Evolutionary conservation across 2,797 vertebrate species (phyloP), one percentile per base, ranked within the genome.

Genomic region (Enteromius thamalakanensis): DNA sequence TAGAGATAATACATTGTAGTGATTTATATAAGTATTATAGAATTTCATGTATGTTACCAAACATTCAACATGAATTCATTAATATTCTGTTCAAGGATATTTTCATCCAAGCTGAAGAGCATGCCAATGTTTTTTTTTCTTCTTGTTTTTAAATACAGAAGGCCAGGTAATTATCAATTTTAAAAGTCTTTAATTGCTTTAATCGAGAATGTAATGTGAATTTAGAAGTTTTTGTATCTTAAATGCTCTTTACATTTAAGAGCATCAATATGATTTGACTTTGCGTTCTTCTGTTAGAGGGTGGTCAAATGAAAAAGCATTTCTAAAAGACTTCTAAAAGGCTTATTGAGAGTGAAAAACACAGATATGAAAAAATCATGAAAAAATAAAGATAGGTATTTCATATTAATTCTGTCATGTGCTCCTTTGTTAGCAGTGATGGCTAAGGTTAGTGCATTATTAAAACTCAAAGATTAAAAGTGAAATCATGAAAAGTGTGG

Each of bases 361-460:
- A 60, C 12, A 19, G 1, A n/a, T 29, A 32, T 32, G 32, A 14
- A 12, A 42, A 70, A 64, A 64, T 64, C 51, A 58, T 47, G n/a
- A 37, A 53, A 37, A 53, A 51, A 65, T 75, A 67, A 55, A 74
- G 32, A 65, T 62, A 37, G 32, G n/a, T 32, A 58, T 65, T 45
- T 82, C 49, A 9, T 55, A 76, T 78, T 60, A 82, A 87, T 88
- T 86, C 83, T 82, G 88, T 87, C 80, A 80, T 15, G 7, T 84
- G 87, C 88, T 83, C 85, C 26, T 85, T 83, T 65, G 69, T 51
- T 76, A 71, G 82, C 76, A 47, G 70, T 83, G 81, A 49, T 83
- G 80, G 67, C 78, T 84, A 14, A 88, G 76, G 81, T 90, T 90
- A 29, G 2, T 79, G 81, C 82, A 88, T 90, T 85, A 90, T 92